A percentile compares a stretch with the other conserved stretches of the same genome.
phyloP scores from a whole-genome alignment of 2,888 invertebrate genomes.

The Zootermopsis nevadensis region DNA sequence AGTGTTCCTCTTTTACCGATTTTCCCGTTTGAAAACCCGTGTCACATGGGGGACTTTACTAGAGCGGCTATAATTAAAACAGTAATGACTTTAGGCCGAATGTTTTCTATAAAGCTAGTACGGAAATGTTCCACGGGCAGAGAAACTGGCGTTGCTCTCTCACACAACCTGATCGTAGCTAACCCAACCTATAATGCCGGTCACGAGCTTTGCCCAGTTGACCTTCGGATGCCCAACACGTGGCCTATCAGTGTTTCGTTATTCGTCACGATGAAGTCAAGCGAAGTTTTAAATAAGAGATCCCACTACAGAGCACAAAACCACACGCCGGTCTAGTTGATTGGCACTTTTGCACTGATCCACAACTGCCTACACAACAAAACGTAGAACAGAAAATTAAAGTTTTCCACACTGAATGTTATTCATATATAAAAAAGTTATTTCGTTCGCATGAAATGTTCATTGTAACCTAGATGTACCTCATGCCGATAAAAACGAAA shows the following conservation, averaged over 20 bases:
- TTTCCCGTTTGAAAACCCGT: neutral
- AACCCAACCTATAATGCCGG: neutral
- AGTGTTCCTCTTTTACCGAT: neutral
- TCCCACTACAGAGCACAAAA: too few species aligned
- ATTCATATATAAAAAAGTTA: too few species aligned
- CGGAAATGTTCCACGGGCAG: conserved; percentile 33
- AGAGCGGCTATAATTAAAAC: neutral
- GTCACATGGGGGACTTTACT: neutral
- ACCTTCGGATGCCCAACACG: neutral
- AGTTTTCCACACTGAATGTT: too few species aligned
- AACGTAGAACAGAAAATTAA: too few species aligned
- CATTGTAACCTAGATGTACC: too few species aligned
- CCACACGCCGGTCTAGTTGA: too few species aligned
- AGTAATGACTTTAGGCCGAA: neutral
- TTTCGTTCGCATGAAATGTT: too few species aligned
- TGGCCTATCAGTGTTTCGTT: neutral
- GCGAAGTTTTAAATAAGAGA: neutral
- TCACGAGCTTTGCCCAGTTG: neutral
- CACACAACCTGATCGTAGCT: neutral
- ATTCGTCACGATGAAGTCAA: neutral
- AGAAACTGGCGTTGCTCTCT: conserved; percentile 20
- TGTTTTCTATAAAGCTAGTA: conserved; percentile 39
- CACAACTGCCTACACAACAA: too few species aligned
- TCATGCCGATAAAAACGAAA: too few species aligned
- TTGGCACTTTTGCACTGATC: too few species aligned